A percentile compares a stretch with the other conserved stretches of the same genome.
Evolutionary conservation across 2,113 vertebrate species (phyloP).

Genomic region (Phylloscopus whistleri): DNA sequence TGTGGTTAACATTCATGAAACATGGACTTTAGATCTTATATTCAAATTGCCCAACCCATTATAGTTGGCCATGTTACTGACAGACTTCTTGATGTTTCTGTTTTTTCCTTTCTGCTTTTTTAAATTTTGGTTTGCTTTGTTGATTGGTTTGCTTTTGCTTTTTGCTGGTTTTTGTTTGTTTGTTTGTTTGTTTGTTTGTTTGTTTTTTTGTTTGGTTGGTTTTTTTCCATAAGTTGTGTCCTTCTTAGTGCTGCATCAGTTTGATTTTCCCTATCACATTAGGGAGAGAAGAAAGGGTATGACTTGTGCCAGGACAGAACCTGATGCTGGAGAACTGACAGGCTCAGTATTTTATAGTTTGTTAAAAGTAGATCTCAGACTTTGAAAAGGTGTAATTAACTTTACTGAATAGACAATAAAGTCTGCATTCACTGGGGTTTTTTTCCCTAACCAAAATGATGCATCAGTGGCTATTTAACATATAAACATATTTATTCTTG

Average conservation of each 20-base stretch:
- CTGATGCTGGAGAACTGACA: not conserved
- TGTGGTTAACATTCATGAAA: not conserved
- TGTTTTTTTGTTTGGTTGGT: no score
- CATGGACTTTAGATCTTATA: not conserved
- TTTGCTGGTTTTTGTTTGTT: not conserved
- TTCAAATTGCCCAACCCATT: not conserved
- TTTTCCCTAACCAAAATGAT: not conserved
- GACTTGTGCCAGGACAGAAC: not conserved
- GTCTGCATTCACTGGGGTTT: not conserved
- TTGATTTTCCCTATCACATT: not conserved
- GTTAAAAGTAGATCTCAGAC: not conserved
- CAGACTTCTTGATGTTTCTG: not conserved
- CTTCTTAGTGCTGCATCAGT: not conserved
- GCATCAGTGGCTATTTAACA: not conserved
- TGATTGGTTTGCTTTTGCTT: not conserved
- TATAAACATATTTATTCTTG: not conserved
- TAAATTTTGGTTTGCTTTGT: not conserved
- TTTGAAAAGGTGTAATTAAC: not conserved
- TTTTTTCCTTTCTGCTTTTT: rapidly evolving
- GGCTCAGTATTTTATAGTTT: not conserved
- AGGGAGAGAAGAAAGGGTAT: not conserved
- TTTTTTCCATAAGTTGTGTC: not conserved
- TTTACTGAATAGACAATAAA: not conserved
- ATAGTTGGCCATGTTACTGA: rapidly evolving
- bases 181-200: no score